phyloP scores from a whole-genome alignment of 2,888 invertebrate genomes.

The Drosophila diplacantha region DNA sequence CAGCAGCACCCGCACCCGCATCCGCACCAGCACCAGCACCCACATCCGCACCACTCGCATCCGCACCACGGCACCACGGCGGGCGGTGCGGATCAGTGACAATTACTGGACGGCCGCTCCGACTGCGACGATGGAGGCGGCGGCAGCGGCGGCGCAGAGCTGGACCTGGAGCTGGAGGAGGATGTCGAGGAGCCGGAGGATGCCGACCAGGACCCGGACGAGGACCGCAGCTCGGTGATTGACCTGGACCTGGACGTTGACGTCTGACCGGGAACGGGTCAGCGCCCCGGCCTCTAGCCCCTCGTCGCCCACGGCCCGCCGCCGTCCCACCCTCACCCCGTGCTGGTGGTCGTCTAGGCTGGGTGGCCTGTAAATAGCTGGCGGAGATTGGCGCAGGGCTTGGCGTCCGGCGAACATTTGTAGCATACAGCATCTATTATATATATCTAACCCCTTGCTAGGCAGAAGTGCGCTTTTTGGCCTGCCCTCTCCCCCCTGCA shows the following conservation, averaged over 20 bases:
- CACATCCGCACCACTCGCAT: conserved; percentile 46
- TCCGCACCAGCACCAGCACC: conserved; percentile 36
- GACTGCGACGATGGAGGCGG: conserved; percentile 59
- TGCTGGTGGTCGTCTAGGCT: conserved; percentile 2
- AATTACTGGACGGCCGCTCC: conserved; percentile 76
- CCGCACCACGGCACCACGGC: conserved; percentile 48
- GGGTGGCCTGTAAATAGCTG: conserved; percentile 16
- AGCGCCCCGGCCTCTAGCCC: conserved; percentile 61
- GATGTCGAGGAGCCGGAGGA: conserved; percentile 55
- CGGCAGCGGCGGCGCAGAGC: conserved; percentile 8
- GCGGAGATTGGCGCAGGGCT: background rate
- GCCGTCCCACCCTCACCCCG: background rate
- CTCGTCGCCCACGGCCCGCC: conserved; percentile 12
- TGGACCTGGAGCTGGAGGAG: conserved; percentile 42
- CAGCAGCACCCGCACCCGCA: conserved; percentile 3
- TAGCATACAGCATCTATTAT: conserved; percentile 11
- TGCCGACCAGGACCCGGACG: conserved; percentile 65
- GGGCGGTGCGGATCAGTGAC: conserved; percentile 77
- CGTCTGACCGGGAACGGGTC: conserved; percentile 76
- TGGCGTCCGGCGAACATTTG: conserved; percentile 23
- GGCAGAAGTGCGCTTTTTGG: background rate
- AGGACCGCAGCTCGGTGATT: conserved; percentile 77
- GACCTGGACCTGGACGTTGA: conserved; percentile 77
- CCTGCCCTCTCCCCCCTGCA: background rate
- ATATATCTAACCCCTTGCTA: background rate